phyloP scores from a whole-genome alignment of 2,797 vertebrate genomes.

The Dryobates pubescens region DNA sequence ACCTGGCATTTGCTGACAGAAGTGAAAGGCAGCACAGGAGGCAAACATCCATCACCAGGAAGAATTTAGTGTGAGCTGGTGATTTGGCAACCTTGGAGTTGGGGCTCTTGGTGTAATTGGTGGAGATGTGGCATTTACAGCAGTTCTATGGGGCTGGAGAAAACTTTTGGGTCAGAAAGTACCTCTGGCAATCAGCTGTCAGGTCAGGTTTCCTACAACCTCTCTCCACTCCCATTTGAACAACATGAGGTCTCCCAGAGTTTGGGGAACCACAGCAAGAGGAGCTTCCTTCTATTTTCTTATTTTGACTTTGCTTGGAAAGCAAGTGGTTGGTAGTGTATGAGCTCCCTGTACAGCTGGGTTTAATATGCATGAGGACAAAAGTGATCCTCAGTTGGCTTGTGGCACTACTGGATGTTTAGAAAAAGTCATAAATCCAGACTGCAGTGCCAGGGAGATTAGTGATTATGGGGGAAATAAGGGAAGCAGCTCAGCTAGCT shows the following conservation, averaged over 20 bases:
- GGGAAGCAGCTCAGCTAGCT: background rate
- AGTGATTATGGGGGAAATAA: background rate
- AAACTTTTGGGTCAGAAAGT: background rate
- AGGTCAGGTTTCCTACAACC: background rate
- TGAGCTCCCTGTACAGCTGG: background rate
- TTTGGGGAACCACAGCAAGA: background rate
- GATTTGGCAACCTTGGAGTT: background rate
- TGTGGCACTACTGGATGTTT: background rate
- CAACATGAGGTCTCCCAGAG: background rate
- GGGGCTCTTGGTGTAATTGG: background rate
- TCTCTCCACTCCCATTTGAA: background rate
- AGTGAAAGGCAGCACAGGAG: background rate
- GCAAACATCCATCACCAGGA: background rate
- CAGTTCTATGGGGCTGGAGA: background rate
- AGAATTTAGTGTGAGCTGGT: background rate
- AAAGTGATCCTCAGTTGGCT: conserved; percentile 23
- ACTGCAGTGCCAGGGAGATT: background rate
- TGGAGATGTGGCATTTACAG: background rate
- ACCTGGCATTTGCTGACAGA: background rate
- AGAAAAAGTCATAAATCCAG: conserved; percentile 25
- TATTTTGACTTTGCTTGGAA: background rate
- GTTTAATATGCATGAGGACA: background rate
- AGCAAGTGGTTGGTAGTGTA: background rate
- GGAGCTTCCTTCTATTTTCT: background rate
- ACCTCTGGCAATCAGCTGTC: background rate